These are phyloP conservation scores for Scaptomyza graminum DNA, from an alignment of 1,140 invertebrate genomes.

Conservation along the genomic window DNA sequence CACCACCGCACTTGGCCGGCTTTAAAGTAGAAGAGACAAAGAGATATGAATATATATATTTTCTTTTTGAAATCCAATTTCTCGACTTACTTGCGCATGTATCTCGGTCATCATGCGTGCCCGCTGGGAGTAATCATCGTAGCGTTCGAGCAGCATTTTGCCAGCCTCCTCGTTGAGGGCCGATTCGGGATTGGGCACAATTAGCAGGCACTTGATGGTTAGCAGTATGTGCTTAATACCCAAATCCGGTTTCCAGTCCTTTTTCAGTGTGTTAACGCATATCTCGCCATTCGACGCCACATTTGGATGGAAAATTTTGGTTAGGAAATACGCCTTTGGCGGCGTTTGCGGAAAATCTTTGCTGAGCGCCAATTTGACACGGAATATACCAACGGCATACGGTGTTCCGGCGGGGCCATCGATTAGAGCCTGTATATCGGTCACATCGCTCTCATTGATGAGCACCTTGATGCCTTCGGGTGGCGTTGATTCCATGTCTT, in stretches of 20 bases:
- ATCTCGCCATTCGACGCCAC: constrained; percentile 97
- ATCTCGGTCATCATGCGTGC: constrained; percentile 98
- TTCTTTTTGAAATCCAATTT: too few relatives aligned
- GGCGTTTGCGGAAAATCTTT: constrained; percentile 97
- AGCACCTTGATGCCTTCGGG: constrained; percentile 95
- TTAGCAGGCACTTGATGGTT: constrained; percentile 96
- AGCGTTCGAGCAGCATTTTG: constrained; percentile 94
- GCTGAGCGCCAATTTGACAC: constrained; percentile 94
- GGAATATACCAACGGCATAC: constrained; percentile 93
- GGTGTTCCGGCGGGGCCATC: constrained; percentile 95
- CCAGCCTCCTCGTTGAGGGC: constrained; percentile 97
- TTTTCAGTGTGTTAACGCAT: constrained; percentile 98
- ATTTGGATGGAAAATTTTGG: constrained; percentile 99
- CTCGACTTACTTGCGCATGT: constrained; percentile 87
- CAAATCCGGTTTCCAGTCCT: constrained; percentile 98
- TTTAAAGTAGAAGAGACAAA: background rate
- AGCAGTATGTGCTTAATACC: constrained; percentile 98
- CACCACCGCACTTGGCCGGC: constrained; percentile 76
- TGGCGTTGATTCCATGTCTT: constrained; percentile 89
- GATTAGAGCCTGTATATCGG: constrained; percentile 95
- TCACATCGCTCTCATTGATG: constrained; percentile 95
- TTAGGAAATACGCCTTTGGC: constrained; percentile 97
- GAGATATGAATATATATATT: background rate
- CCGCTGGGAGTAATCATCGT: constrained; percentile 94
- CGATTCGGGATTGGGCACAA: constrained; percentile 97